phyloP scores from a whole-genome alignment of 2,797 vertebrate species.

The Eospalax fontanierii region DNA sequence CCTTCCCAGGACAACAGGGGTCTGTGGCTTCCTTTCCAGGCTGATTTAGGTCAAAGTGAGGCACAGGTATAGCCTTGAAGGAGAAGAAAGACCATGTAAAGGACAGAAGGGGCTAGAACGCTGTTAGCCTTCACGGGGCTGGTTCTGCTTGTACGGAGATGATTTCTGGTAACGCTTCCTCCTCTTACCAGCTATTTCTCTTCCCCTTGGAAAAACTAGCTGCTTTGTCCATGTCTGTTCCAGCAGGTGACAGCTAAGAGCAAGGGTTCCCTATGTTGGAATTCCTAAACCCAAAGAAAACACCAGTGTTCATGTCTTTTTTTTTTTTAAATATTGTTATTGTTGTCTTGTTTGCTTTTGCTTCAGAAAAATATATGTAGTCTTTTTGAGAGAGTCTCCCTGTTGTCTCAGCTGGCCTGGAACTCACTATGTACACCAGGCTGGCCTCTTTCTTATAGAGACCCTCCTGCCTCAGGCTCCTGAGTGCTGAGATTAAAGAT shows the following conservation, averaged over 20 bases:
- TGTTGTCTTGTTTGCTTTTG: background rate
- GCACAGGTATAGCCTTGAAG: background rate
- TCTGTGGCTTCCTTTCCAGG: background rate
- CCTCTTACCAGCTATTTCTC: too few species aligned
- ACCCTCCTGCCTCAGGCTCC: too few species aligned
- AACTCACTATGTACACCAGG: too few species aligned
- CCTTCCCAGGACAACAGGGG: background rate
- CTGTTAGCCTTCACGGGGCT: background rate
- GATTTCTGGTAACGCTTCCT: background rate
- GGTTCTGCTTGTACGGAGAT: background rate
- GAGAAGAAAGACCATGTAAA: background rate
- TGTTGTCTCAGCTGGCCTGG: too few species aligned
- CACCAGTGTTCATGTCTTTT: background rate
- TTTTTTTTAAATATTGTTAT: too few species aligned
- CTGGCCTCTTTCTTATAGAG: background rate
- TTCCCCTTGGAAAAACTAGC: background rate
- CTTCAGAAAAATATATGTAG: background rate
- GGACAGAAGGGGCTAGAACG: background rate
- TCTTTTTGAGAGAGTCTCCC: too few species aligned
- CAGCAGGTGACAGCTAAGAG: background rate
- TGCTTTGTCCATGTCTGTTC: background rate
- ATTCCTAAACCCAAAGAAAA: conserved; percentile 8
- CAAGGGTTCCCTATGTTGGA: background rate
- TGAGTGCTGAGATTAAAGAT: too few species aligned
- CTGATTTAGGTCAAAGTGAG: background rate